Evolutionary conservation across 2,797 vertebrate genomes (phyloP).

Genomic region (Silurus lanzhouensis): DNA sequence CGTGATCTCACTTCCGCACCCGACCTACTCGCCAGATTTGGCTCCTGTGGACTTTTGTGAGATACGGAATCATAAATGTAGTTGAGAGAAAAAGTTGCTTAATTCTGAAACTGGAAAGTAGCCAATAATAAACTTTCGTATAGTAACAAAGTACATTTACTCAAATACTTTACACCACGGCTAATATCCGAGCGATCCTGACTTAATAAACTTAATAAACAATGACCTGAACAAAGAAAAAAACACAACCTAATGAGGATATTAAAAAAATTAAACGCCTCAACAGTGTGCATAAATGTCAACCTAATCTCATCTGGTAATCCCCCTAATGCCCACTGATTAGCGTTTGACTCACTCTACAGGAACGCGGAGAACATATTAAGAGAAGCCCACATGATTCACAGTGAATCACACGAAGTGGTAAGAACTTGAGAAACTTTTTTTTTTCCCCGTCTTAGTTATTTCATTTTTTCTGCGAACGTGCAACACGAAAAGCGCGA

Average conservation of each 20-base stretch:
- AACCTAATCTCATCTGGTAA: slow-evolving; percentile 36
- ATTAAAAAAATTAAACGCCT: slow-evolving; percentile 5
- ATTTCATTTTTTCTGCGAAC: background rate
- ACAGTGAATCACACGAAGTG: slow-evolving; percentile 44
- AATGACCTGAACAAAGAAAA: background rate
- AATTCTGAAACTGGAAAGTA: too few relatives aligned
- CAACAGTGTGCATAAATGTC: slow-evolving; percentile 46
- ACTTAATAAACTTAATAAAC: too few relatives aligned
- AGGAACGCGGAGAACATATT: slow-evolving; percentile 41
- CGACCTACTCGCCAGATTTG: too few relatives aligned
- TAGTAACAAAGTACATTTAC: too few relatives aligned
- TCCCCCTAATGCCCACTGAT: slow-evolving; percentile 41
- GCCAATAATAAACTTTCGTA: too few relatives aligned
- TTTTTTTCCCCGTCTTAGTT: background rate
- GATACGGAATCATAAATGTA: too few relatives aligned
- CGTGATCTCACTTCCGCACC: too few relatives aligned
- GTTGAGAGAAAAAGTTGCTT: too few relatives aligned
- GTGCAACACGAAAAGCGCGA: slow-evolving; percentile 26
- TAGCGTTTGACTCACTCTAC: slow-evolving; percentile 44
- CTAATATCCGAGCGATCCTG: too few relatives aligned
- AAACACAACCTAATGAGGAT: background rate
- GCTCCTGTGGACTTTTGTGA: too few relatives aligned
- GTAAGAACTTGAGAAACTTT: slow-evolving; percentile 35
- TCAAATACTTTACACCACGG: too few relatives aligned
- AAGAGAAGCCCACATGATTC: slow-evolving; percentile 49